These are phyloP conservation scores for Panthera uncia DNA, from an alignment of 2,113 vertebrate genomes.

Conservation along the genomic window DNA sequence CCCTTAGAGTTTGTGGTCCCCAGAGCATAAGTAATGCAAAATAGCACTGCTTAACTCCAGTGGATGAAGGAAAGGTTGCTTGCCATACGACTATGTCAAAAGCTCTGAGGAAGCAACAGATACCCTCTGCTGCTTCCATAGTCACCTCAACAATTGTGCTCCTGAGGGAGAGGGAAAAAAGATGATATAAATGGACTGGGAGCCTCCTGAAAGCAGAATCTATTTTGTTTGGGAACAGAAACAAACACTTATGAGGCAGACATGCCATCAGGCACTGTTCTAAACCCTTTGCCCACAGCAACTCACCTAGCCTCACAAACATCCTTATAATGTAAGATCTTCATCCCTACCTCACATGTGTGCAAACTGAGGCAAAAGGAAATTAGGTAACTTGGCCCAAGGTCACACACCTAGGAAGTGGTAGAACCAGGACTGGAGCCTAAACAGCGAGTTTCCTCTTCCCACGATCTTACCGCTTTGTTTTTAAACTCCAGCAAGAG, in stretches of 20 bases:
- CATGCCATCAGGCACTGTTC: neutral
- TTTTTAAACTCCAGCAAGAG: neutral
- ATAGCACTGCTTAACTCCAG: neutral
- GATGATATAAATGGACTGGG: neutral
- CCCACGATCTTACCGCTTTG: neutral
- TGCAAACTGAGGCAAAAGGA: neutral
- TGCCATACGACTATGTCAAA: neutral
- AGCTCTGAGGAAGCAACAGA: neutral
- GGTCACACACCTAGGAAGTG: neutral
- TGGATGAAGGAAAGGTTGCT: neutral
- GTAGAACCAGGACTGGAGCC: neutral
- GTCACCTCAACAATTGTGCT: neutral
- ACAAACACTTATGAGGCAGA: neutral
- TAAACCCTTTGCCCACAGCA: neutral
- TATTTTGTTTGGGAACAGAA: neutral
- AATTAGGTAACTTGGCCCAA: neutral
- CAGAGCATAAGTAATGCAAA: neutral
- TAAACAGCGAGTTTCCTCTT: neutral
- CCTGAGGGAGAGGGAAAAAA: neutral
- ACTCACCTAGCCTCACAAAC: neutral
- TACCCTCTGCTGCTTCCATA: neutral
- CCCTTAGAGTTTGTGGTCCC: neutral
- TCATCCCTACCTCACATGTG: neutral
- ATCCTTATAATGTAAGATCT: neutral
- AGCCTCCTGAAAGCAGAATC: neutral